Conservation (phyloP, 2,113 vertebrate genomes). For the Anguilla japonica region DNA sequence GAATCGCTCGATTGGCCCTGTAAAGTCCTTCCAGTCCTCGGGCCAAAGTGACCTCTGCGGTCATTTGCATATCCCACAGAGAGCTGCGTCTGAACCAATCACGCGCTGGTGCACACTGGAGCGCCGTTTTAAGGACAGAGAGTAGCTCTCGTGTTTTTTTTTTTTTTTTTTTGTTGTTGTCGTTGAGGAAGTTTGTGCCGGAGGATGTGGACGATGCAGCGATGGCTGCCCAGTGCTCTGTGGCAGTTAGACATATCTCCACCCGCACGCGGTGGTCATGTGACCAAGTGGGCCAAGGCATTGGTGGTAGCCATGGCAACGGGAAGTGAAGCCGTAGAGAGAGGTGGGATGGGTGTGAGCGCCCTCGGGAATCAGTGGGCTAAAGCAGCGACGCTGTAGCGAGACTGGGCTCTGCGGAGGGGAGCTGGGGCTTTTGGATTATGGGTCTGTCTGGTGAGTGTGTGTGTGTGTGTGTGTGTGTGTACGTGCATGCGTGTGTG, state of each 20-base stretch:
- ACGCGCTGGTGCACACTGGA: no score
- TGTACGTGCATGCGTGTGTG: no score
- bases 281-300: background rate
- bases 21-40: background rate
- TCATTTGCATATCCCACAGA: conserved; percentile 1
- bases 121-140: no score
- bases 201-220: background rate
- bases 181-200: background rate
- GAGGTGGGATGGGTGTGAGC: background rate
- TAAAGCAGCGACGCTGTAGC: background rate
- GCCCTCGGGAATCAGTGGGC: background rate
- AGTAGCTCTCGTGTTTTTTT: no score
- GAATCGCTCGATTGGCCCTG: background rate
- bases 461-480: no score
- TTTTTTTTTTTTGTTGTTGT: no score
- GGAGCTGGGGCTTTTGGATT: background rate
- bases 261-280: background rate
- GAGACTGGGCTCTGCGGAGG: background rate
- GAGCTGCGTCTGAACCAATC: background rate
- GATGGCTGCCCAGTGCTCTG: background rate
- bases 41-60: background rate
- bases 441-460: background rate
- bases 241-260: background rate
- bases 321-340: background rate
- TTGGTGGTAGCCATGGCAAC: background rate